phyloP scores from a whole-genome alignment of 2,797 vertebrate species.

The Hyperoplus lanceolatus region DNA sequence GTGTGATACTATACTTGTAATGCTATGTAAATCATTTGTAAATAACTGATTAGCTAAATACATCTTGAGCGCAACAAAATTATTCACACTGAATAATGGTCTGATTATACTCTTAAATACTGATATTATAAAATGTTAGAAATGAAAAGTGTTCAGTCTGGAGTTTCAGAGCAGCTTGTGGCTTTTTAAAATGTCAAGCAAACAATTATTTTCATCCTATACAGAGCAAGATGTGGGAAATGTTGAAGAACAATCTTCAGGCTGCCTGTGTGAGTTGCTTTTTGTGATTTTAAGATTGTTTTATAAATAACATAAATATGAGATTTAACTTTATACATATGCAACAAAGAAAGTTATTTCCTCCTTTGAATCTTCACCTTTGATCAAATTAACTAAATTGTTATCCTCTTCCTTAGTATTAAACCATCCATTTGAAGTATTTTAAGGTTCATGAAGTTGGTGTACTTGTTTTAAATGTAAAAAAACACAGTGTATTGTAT shows the following conservation, averaged over 20 bases:
- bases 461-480: conserved; percentile 5
- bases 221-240: conserved; percentile 84
- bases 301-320: neutral
- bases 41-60: neutral
- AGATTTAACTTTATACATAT: conserved; percentile 2
- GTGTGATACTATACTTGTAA: neutral
- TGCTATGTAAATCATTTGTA: neutral
- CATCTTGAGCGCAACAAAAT: neutral
- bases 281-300: conserved; percentile 6
- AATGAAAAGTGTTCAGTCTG: neutral
- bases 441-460: conserved; percentile 26
- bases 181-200: conserved; percentile 11
- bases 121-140: neutral
- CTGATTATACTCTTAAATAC: neutral
- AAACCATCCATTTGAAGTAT: conserved; percentile 17
- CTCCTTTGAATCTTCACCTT: conserved; percentile 37
- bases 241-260: conserved; percentile 76
- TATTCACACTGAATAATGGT: neutral
- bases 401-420: conserved; percentile 24
- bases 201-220: conserved; percentile 17
- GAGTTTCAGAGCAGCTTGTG: neutral
- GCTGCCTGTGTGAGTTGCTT: conserved; percentile 88
- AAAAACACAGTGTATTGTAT: neutral
- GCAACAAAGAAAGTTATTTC: neutral
- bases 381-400: neutral